Conservation (phyloP, 1,140 invertebrate genomes). For the Atta texana region DNA sequence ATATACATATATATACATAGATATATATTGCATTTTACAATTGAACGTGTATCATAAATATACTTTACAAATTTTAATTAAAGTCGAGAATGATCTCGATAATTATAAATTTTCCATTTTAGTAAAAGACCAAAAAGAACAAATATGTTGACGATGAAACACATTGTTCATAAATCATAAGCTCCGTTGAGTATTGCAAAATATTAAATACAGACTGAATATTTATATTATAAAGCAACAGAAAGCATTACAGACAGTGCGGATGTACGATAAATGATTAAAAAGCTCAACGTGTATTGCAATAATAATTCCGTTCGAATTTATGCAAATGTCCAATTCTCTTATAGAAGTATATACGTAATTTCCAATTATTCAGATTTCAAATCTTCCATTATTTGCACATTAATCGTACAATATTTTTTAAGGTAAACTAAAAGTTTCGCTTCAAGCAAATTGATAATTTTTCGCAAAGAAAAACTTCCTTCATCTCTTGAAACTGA, state of each 20-base stretch:
- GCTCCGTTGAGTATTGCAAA: conserved; percentile 25
- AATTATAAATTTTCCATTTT: conserved; percentile 33
- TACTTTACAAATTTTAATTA: conserved; percentile 34
- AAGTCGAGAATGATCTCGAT: conserved; percentile 7
- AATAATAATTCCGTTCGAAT: conserved; percentile 27
- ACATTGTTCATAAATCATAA: conserved; percentile 40
- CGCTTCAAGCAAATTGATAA: background rate
- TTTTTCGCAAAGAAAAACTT: background rate
- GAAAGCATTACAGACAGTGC: conserved; percentile 12
- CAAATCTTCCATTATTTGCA: background rate
- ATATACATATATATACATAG: no score
- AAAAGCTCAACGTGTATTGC: conserved; percentile 5
- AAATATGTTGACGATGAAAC: background rate
- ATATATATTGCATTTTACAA: background rate
- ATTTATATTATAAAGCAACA: conserved; percentile 45
- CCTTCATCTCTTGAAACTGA: background rate
- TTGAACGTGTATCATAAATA: background rate
- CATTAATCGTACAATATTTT: background rate
- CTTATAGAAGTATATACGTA: background rate
- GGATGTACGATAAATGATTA: conserved; percentile 37
- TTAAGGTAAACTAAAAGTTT: background rate
- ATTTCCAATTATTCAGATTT: conserved; percentile 31
- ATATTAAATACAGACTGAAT: conserved; percentile 40
- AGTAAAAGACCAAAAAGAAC: conserved; percentile 6
- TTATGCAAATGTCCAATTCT: conserved; percentile 12